Conservation (phyloP, 2,113 vertebrate species). For the Protobothrops mucrosquamatus region DNA sequence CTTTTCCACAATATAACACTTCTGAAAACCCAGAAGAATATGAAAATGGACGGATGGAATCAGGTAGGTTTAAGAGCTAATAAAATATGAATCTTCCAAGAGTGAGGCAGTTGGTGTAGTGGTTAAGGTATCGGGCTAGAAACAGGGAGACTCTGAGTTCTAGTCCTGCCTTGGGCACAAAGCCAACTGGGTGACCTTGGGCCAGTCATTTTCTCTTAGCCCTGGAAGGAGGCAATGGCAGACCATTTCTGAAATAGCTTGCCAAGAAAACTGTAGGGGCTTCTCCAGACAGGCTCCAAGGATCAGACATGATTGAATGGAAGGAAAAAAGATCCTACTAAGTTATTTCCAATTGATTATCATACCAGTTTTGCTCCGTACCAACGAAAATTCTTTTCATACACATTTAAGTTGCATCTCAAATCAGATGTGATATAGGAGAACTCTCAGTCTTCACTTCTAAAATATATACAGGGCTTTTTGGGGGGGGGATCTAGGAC, state of each 20-base stretch:
- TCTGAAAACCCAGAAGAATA: conserved; percentile 61
- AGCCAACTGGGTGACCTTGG: not conserved
- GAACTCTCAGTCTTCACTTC: not conserved
- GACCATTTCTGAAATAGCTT: not conserved
- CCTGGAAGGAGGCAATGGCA: not conserved
- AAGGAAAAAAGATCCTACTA: not conserved
- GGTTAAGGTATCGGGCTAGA: not conserved
- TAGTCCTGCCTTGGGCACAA: not conserved
- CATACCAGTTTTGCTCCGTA: not conserved
- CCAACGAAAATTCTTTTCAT: not conserved
- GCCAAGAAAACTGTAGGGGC: not conserved
- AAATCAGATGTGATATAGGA: not conserved
- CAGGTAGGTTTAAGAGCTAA: conserved; percentile 63
- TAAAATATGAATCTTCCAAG: not conserved
- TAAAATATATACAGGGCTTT: not conserved
- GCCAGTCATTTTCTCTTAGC: not conserved
- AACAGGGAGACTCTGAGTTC: not conserved
- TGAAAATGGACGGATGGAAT: conserved; percentile 54
- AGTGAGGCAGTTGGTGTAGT: not conserved
- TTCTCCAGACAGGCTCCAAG: not conserved
- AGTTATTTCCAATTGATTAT: not conserved
- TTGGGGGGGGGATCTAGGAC: not conserved
- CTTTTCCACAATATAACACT: conserved; percentile 73
- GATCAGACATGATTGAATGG: not conserved
- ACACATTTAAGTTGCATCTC: not conserved